Evolutionary conservation across 2,113 vertebrate species (phyloP), one percentile per base, ranked within the genome.

Genomic region (Misgurnus mizolepis): DNA sequence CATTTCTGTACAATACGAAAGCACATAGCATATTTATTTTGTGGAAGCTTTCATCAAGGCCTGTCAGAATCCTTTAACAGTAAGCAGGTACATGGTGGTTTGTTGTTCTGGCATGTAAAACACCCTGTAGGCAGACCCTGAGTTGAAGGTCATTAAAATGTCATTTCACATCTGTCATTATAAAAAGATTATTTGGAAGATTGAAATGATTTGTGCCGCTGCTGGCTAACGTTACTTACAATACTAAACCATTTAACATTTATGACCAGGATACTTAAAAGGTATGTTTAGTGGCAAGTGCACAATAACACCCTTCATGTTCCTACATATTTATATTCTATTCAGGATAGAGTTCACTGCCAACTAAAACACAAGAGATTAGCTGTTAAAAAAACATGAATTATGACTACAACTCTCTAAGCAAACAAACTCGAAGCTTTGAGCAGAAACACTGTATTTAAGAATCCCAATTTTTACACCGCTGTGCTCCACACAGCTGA

Each of bases 171-270:
- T 53, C 65, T 43, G 76, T 78, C 70, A 79, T 12, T 71, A 72
- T 77, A 15, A 68, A 58, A 62, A 62, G 22, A 68, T 47, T 9
- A 68, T 79, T 15, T 65, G 47, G 22, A 18, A 67, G 45, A 64
- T 72, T 53, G 66, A 79, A 74, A 47, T 47, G 56, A 69, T 82
- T 45, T 64, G 39, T 22, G 41, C n/a, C 62, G 62, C 41, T 27
- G 40, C 56, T 64, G 50, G 9, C 18, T 72, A 27, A 67, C 53
- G 40, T 79, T 65, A 56, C 64, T 49, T 65, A 50, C 76, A 49
- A 10, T 8, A 18, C 75, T 80, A 43, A 82, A 79, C 81, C 86
- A 83, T 86, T 89, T 86, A 88, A 84, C 81, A 83, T 83, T 79
- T 75, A 70, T 75, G 58, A 18, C 27, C 43, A 45, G 78, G 69